phyloP scores from a whole-genome alignment of 2,113 vertebrate genomes.

The Mohoua ochrocephala region DNA sequence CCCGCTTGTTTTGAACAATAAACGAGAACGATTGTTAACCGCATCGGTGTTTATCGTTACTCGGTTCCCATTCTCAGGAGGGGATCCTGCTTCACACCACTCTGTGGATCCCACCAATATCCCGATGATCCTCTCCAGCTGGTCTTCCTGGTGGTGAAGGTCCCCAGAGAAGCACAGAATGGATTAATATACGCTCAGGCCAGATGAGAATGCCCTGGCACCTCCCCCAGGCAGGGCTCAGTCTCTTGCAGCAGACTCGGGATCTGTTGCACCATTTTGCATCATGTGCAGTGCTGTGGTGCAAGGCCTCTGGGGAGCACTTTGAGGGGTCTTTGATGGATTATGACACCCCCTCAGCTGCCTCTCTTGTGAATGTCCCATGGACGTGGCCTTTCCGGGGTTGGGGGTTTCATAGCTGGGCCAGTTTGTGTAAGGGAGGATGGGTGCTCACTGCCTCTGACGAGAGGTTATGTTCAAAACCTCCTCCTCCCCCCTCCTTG shows the following conservation, averaged over 20 bases:
- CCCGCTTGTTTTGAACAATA: too few relatives aligned
- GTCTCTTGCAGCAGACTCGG: too few relatives aligned
- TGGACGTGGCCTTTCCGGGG: neutral
- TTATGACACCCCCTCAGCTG: neutral
- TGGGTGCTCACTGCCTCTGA: neutral
- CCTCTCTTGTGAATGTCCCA: neutral
- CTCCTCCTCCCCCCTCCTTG: neutral
- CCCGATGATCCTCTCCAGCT: neutral
- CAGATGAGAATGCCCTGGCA: too few relatives aligned
- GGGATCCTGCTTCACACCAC: too few relatives aligned
- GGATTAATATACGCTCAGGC: neutral
- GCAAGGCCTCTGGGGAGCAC: neutral
- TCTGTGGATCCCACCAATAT: fast-evolving
- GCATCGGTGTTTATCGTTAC: too few relatives aligned
- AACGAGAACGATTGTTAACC: too few relatives aligned
- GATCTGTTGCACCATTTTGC: neutral
- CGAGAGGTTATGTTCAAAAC: neutral
- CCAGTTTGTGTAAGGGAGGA: neutral
- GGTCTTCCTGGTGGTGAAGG: neutral
- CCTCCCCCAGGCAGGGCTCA: too few relatives aligned
- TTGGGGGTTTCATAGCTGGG: neutral
- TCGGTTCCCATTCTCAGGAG: too few relatives aligned
- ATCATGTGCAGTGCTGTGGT: too few relatives aligned
- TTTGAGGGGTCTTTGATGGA: neutral
- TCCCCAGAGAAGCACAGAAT: neutral